A percentile compares a stretch with the other conserved stretches of the same genome.
phyloP scores from a whole-genome alignment of 1,140 invertebrate genomes.

The Tetramorium alpestre region DNA sequence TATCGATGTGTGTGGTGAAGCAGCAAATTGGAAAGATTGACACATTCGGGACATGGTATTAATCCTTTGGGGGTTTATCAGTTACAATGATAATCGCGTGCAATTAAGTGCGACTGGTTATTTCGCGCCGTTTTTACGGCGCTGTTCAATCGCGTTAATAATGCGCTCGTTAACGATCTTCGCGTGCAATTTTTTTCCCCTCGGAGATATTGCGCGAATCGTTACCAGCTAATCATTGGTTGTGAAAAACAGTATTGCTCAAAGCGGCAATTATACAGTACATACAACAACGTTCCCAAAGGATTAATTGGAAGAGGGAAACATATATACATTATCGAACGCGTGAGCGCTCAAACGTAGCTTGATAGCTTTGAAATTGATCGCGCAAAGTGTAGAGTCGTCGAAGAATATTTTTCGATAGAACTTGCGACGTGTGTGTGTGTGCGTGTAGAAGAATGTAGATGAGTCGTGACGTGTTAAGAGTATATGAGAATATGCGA shows the following conservation, averaged over 20 bases:
- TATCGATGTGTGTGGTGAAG: conserved; percentile 14
- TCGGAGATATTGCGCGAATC: not conserved
- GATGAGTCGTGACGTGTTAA: not conserved
- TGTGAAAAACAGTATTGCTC: not conserved
- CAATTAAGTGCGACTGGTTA: conserved; percentile 18
- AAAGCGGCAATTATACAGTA: not conserved
- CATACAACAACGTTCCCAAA: conserved; percentile 4
- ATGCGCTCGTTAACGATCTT: conserved; percentile 27
- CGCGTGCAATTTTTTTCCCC: not conserved
- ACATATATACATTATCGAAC: not conserved
- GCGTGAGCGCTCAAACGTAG: not conserved
- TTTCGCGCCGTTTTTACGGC: conserved; percentile 39
- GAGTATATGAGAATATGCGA: not conserved
- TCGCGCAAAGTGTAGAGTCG: not conserved
- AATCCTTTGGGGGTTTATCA: conserved; percentile 48
- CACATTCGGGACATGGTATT: conserved; percentile 23
- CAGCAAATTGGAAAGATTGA: conserved; percentile 27
- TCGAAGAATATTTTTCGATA: conserved; percentile 47
- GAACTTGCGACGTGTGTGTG: not conserved
- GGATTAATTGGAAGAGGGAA: conserved; percentile 14
- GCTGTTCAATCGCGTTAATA: conserved; percentile 35
- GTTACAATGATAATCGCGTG: conserved; percentile 30
- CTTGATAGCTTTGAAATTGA: not conserved
- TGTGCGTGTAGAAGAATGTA: not conserved
- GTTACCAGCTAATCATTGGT: conserved; percentile 20